Percentiles rank a stretch among this genome's conserved stretches.
These are phyloP conservation scores for Psettodes erumei DNA, from an alignment of 2,113 vertebrate genomes.

Conservation along the genomic window DNA sequence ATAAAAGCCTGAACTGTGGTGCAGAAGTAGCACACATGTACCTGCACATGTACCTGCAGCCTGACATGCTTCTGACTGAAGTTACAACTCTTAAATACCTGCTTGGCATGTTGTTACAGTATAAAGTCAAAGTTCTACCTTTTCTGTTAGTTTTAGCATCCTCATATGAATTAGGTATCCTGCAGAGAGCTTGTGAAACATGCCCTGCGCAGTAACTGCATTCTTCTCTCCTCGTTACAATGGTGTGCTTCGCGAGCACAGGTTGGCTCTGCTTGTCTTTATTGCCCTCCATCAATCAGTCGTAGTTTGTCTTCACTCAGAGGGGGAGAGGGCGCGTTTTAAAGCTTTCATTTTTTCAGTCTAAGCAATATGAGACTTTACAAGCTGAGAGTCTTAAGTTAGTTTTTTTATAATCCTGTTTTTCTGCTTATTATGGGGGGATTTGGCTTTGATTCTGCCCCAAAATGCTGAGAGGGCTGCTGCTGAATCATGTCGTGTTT, in stretches of 20 bases:
- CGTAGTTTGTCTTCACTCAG: constrained; percentile 6
- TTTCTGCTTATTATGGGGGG: constrained; percentile 14
- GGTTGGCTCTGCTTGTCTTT: constrained; percentile 14
- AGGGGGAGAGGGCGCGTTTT: constrained; percentile 9
- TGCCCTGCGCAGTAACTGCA: constrained; percentile 37
- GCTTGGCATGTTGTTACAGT: constrained; percentile 12
- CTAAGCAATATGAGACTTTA: background rate
- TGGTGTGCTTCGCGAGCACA: constrained; percentile 22
- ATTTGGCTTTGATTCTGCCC: constrained; percentile 11
- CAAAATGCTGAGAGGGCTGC: constrained; percentile 32
- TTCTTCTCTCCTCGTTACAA: constrained; percentile 45
- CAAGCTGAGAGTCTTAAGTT: background rate
- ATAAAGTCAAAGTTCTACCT: constrained; percentile 16
- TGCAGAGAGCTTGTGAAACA: constrained; percentile 35
- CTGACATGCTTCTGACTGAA: too few relatives aligned
- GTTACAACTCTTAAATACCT: constrained; percentile 39
- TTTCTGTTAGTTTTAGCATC: constrained; percentile 37
- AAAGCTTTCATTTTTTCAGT: background rate
- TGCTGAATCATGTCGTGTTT: constrained; percentile 5
- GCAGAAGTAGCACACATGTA: background rate
- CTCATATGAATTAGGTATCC: constrained; percentile 13
- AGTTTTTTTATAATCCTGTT: background rate
- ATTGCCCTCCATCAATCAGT: constrained; percentile 34
- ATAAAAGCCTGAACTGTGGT: constrained; percentile 11
- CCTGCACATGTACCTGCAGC: too few relatives aligned